Percentiles rank a stretch among this genome's conserved stretches.
phyloP scores from a whole-genome alignment of 2,113 vertebrate genomes.

The Gambusia affinis region DNA sequence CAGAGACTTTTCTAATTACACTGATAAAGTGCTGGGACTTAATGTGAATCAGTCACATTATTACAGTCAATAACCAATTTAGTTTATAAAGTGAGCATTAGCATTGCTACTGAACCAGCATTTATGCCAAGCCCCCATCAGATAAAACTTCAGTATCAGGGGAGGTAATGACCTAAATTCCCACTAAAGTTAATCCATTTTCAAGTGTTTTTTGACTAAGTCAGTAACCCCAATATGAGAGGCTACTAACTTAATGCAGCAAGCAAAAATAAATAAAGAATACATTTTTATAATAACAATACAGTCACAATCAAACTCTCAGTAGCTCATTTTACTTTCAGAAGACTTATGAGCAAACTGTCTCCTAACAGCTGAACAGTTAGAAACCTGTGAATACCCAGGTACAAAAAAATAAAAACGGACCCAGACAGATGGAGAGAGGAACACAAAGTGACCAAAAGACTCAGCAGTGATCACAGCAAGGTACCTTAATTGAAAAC shows the following conservation, averaged over 20 bases:
- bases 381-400: constrained; percentile 30
- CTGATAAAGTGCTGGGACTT: neutral
- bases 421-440: constrained; percentile 31
- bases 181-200: neutral
- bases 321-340: neutral
- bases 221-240: neutral
- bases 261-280: neutral
- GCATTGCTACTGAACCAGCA: neutral
- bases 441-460: constrained; percentile 34
- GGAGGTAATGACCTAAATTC: constrained; percentile 3
- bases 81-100: neutral
- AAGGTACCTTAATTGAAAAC: constrained; percentile 72
- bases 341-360: neutral
- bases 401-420: constrained; percentile 31
- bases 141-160: constrained; percentile 2
- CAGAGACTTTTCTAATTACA: neutral
- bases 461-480: constrained; percentile 66
- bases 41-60: constrained; percentile 9
- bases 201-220: neutral
- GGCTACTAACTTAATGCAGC: constrained; percentile 7
- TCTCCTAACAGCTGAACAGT: constrained; percentile 9
- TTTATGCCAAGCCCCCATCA: neutral
- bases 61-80: constrained; percentile 1
- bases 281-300: too few relatives aligned
- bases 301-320: neutral